Conservation (phyloP, 2,888 invertebrate genomes). For the Fissipunctia ypsillon region DNA sequence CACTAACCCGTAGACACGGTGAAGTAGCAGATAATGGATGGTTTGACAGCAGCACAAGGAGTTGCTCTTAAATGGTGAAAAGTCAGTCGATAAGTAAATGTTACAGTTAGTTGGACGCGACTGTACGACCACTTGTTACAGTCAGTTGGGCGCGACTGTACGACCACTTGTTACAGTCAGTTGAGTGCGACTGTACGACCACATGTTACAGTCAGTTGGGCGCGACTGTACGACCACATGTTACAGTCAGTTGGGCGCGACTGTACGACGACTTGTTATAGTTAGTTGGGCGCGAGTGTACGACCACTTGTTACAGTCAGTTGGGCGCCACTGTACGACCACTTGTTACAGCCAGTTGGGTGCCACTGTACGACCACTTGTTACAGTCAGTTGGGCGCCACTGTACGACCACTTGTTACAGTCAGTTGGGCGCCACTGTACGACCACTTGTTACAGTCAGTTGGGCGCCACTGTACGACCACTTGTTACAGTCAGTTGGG, state of each 20-base stretch:
- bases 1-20: slow-evolving; percentile 34
- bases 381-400: slow-evolving; percentile 16
- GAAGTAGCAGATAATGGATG: slow-evolving; percentile 61
- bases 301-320: slow-evolving; percentile 22
- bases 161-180: slow-evolving; percentile 9
- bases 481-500: slow-evolving; percentile 21
- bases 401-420: slow-evolving; percentile 18
- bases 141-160: slow-evolving; percentile 9
- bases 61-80: slow-evolving; percentile 39
- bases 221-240: slow-evolving; percentile 8
- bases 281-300: slow-evolving; percentile 8
- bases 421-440: slow-evolving; percentile 8
- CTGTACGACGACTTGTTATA: slow-evolving; percentile 18
- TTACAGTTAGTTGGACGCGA: slow-evolving; percentile 16
- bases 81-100: slow-evolving; percentile 31
- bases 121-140: slow-evolving; percentile 12
- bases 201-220: slow-evolving; percentile 22
- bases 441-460: slow-evolving; percentile 22
- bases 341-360: slow-evolving; percentile 21
- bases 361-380: slow-evolving; percentile 9
- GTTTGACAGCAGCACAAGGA: slow-evolving; percentile 46
- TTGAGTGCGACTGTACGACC: too few relatives aligned
- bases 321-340: slow-evolving; percentile 4
- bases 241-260: slow-evolving; percentile 16
- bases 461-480: slow-evolving; percentile 4